Base-by-base conservation (phyloP, 2,888 invertebrate species). In the Beris chalybata region DNA sequence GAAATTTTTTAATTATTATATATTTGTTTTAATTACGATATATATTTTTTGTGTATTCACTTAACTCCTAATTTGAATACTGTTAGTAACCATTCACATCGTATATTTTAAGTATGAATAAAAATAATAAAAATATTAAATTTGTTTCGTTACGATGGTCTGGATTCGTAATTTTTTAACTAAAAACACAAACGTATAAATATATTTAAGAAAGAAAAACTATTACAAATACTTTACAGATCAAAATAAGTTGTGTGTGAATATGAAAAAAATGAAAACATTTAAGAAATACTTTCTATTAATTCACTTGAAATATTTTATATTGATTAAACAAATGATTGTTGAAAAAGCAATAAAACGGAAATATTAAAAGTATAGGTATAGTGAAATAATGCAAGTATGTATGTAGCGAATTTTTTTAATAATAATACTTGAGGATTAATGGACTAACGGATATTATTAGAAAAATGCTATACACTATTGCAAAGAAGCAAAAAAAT, bases 1-100 rank as follows among this genome's bases (percentile, higher is more conserved):
- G 15, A 31, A 65, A 50, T 47, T 47, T 30, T 78, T 22, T 22
- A 22, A 22, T 22, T 22, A 22, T 2, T 79, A 78, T 78, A 78
- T 78, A 44, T 38, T 13, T 11, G 2, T 15, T 81, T 81, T 80
- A 76, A 80, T 78, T 76, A 78, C 82, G 81, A 82, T 82, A 38
- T 38, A 7, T 78, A 78, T 79, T 76, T 77, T 83, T 83, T 81
- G 74, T 77, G 73, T 76, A 77, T 76, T 81, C 82, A 83, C 82
- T 53, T 57, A 52, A 53, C 68, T 61, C 67, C 67, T 65, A 44
- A 64, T 12, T 59, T 31, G 67, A 43, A 55, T 67, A 48, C 70
- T 69, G 44, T 72, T 67, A 59, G 68, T 70, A 66, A 38, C 7
- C 38, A 38, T 38, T 38, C 38, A 38, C 38, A 38, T 38, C 38